Conservation (phyloP, 2,888 invertebrate genomes). For the Acheta domesticus region DNA sequence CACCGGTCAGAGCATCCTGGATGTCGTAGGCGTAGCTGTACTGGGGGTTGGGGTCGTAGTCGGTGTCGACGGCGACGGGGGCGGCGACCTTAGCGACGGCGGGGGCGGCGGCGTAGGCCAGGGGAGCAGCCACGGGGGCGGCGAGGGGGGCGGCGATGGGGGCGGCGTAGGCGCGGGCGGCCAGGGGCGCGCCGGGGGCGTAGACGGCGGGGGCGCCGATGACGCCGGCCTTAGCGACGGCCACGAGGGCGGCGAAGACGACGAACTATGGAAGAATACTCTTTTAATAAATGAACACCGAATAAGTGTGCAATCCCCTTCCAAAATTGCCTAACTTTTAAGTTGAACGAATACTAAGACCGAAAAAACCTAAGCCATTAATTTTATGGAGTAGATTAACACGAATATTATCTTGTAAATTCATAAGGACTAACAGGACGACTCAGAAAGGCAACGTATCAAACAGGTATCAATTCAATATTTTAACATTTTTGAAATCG, state of each 20-base stretch:
- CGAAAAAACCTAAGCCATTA: neutral
- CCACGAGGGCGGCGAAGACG: conserved; percentile 39
- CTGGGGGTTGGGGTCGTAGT: conserved; percentile 31
- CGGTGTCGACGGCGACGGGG: conserved; percentile 29
- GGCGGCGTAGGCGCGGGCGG: conserved; percentile 28
- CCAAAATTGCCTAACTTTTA: neutral
- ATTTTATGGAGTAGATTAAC: no score
- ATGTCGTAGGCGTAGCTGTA: conserved; percentile 30
- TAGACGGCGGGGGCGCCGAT: conserved; percentile 31
- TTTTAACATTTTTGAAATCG: neutral
- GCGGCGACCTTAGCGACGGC: conserved; percentile 32
- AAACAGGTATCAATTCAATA: neutral
- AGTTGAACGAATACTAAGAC: neutral
- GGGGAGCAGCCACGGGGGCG: conserved; percentile 26
- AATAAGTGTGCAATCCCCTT: neutral
- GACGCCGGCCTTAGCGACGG: conserved; percentile 35
- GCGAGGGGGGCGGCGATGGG: conserved; percentile 28
- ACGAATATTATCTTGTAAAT: no score
- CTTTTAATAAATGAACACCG: neutral
- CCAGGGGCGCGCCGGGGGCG: conserved; percentile 32
- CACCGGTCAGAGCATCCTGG: conserved; percentile 32
- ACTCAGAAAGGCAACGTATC: no score
- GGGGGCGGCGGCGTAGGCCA: conserved; percentile 33
- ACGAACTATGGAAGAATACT: conserved; percentile 34
- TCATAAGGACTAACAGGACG: no score